Conservation (phyloP, 1,140 invertebrate species). For the Octopus bimaculoides region DNA sequence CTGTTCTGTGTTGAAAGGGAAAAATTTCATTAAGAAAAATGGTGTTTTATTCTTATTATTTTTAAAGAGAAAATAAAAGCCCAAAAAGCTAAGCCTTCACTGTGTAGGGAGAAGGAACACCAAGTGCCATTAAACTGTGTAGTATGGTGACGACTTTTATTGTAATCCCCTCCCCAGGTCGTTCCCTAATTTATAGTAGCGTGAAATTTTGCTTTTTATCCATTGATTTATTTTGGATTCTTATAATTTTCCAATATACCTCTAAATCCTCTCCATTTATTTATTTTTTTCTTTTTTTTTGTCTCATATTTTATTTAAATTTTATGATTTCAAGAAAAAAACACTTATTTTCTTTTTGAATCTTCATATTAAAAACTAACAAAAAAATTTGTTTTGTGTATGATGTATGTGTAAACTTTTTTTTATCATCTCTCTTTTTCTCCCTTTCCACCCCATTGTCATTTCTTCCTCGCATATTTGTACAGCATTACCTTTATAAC, state of each 20-base stretch:
- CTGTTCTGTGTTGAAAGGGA: slow-evolving; percentile 11
- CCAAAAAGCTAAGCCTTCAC: slow-evolving; percentile 7
- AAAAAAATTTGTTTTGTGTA: slow-evolving; percentile 2
- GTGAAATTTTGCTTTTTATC: background rate
- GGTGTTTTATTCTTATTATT: background rate
- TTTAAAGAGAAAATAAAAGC: background rate
- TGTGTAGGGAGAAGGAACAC: slow-evolving; percentile 6
- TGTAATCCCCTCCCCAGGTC: background rate
- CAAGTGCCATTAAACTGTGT: slow-evolving; percentile 9
- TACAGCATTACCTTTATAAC: background rate
- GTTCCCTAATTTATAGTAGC: background rate
- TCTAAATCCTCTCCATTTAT: background rate
- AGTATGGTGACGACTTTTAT: background rate
- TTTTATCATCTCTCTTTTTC: background rate
- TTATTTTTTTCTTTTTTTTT: background rate
- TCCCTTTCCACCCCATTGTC: background rate
- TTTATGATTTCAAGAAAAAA: background rate
- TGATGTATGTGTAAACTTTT: background rate
- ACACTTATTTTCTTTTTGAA: background rate
- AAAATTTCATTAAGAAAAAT: slow-evolving; percentile 9
- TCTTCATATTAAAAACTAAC: background rate
- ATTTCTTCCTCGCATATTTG: background rate
- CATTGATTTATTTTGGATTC: background rate
- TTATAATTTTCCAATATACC: background rate
- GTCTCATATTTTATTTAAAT: background rate